These are phyloP conservation scores for Phylloscopus trochiloides DNA, from an alignment of 2,113 vertebrate species.

Conservation along the genomic window DNA sequence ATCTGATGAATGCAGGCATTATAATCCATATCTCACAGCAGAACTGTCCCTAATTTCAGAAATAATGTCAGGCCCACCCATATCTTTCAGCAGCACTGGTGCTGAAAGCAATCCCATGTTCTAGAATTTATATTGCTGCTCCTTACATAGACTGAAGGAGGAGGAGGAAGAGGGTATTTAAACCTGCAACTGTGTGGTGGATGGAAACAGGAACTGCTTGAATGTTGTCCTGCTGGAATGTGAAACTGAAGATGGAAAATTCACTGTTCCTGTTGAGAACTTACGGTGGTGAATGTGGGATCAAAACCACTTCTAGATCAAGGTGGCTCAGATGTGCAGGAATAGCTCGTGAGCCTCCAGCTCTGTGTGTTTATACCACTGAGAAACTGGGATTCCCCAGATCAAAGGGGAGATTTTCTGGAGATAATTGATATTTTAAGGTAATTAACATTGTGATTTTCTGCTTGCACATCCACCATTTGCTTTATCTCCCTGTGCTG, in stretches of 20 bases:
- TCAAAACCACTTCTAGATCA: neutral
- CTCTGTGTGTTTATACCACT: neutral
- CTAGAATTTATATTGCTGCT: neutral
- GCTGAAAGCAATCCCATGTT: neutral
- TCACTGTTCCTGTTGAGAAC: neutral
- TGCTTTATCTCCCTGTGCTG: fast-evolving
- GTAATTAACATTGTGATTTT: neutral
- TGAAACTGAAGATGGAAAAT: neutral
- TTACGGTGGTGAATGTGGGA: neutral
- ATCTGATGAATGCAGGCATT: neutral
- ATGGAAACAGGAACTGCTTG: neutral
- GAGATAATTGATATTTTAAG: slow-evolving; percentile 6
- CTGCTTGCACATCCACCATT: neutral
- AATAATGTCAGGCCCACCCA: neutral
- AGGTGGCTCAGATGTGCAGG: neutral
- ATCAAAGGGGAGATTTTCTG: neutral
- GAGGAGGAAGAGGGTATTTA: neutral
- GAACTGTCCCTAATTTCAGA: neutral
- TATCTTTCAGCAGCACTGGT: neutral
- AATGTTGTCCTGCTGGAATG: neutral
- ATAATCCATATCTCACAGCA: neutral
- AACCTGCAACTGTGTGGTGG: neutral
- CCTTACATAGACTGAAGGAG: neutral
- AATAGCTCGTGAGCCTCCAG: neutral
- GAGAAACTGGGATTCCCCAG: neutral